Evolutionary conservation across 2,113 vertebrate species (phyloP).

Genomic region (Paramisgurnus dabryanus): DNA sequence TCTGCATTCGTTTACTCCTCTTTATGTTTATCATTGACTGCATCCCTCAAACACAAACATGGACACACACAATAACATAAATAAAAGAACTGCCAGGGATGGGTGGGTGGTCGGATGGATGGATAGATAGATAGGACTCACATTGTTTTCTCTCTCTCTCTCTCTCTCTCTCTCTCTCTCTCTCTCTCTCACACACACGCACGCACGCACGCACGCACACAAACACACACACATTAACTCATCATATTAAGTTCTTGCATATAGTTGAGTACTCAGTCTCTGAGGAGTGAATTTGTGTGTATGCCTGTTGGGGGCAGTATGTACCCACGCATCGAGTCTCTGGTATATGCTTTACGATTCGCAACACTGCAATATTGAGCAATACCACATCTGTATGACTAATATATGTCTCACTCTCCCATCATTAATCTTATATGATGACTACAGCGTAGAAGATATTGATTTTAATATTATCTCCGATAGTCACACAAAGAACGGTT

Average conservation of each 20-base stretch:
- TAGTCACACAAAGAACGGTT: slow-evolving; percentile 12
- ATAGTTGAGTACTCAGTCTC: background rate
- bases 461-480: slow-evolving; percentile 25
- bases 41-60: background rate
- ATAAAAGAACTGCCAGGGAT: background rate
- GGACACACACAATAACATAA: background rate
- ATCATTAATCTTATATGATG: slow-evolving; percentile 25
- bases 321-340: background rate
- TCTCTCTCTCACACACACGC: no score
- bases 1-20: background rate
- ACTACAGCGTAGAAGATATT: slow-evolving; percentile 4
- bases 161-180: no score
- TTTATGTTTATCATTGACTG: background rate
- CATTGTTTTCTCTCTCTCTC: no score
- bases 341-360: background rate
- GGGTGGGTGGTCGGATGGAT: no score
- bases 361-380: slow-evolving; percentile 29
- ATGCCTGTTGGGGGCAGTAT: slow-evolving; percentile 50
- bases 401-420: slow-evolving; percentile 28
- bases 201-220: no score
- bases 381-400: slow-evolving; percentile 26
- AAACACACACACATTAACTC: no score
- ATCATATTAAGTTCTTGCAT: background rate
- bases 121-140: no score
- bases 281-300: background rate